phyloP scores from a whole-genome alignment of 2,888 invertebrate genomes.

The Lysandra coridon region DNA sequence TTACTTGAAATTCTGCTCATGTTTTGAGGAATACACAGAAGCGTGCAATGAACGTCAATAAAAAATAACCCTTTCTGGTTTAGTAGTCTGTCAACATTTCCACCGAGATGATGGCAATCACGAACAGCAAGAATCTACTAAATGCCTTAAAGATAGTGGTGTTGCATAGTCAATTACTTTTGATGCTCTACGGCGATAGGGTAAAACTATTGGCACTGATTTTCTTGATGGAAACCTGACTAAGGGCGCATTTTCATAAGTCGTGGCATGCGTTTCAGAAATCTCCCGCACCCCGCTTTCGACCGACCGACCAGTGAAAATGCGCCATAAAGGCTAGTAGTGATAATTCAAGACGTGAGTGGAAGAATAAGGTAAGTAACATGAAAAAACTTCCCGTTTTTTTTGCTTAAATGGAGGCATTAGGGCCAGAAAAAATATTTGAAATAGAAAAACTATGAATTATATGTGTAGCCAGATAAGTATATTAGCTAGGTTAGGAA shows the following conservation, averaged over 20 bases:
- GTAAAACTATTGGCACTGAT: not conserved
- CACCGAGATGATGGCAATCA: slow-evolving; percentile 14
- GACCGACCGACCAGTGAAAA: too few species aligned
- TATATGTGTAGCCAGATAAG: too few species aligned
- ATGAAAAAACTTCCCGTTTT: too few species aligned
- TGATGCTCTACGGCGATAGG: not conserved
- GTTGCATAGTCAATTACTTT: not conserved
- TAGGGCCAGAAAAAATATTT: too few species aligned
- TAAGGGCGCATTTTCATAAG: not conserved
- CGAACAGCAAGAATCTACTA: slow-evolving; percentile 11
- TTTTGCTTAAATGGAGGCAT: too few species aligned
- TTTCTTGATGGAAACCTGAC: not conserved
- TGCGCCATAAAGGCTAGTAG: too few species aligned
- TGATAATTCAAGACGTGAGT: too few species aligned
- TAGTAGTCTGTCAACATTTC: slow-evolving; percentile 5
- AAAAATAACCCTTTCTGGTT: slow-evolving; percentile 25
- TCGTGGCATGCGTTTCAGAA: too few species aligned
- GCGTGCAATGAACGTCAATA: slow-evolving; percentile 22
- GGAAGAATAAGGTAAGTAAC: too few species aligned
- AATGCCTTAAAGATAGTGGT: not conserved
- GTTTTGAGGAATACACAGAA: slow-evolving; percentile 14
- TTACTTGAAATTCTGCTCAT: slow-evolving; percentile 19
- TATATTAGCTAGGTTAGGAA: too few species aligned
- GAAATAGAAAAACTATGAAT: too few species aligned
- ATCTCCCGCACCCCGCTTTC: too few species aligned